Conservation (phyloP, 2,113 vertebrate species). For the Embiotoca jacksoni region DNA sequence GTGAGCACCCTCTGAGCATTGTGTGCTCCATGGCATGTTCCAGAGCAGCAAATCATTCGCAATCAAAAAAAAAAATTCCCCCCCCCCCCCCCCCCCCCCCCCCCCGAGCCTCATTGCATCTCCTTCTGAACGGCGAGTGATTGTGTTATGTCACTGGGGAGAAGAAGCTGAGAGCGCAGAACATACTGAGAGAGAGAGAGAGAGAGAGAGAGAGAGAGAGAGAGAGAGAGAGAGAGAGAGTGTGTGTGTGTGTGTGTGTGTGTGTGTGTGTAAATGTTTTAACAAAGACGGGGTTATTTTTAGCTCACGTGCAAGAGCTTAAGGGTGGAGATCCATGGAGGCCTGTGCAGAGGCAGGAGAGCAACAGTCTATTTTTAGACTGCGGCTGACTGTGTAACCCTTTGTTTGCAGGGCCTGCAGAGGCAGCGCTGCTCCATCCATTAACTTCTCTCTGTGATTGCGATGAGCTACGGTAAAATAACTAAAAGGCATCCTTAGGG, state of each 20-base stretch:
- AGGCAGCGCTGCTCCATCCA: conserved; percentile 43
- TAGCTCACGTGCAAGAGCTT: conserved; percentile 83
- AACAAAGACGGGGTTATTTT: conserved; percentile 77
- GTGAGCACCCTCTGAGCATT: conserved; percentile 9
- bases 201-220: neutral
- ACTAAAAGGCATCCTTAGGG: conserved; percentile 33
- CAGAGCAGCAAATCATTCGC: conserved; percentile 35
- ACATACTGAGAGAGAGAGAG: neutral
- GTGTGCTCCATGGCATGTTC: neutral
- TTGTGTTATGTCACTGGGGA: conserved; percentile 65
- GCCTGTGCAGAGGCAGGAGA: conserved; percentile 73
- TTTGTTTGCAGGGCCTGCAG: conserved; percentile 70
- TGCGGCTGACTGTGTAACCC: conserved; percentile 81
- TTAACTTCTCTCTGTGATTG: conserved; percentile 10
- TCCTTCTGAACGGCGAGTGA: conserved; percentile 31
- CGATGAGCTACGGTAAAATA: conserved; percentile 29
- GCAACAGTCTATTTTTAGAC: conserved; percentile 84
- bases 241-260: conserved; percentile 21
- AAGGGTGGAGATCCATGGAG: conserved; percentile 69
- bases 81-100: neutral
- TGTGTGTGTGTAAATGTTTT: conserved; percentile 32
- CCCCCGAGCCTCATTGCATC: conserved; percentile 39
- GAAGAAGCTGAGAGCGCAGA: conserved; percentile 40
- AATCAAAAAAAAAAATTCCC: conserved; percentile 40
- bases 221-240: too few species aligned